A percentile compares a stretch with the other conserved stretches of the same genome.
These are phyloP conservation scores for Cossypha polioptera DNA, from an alignment of 2,797 vertebrate genomes.

Conservation along the genomic window DNA sequence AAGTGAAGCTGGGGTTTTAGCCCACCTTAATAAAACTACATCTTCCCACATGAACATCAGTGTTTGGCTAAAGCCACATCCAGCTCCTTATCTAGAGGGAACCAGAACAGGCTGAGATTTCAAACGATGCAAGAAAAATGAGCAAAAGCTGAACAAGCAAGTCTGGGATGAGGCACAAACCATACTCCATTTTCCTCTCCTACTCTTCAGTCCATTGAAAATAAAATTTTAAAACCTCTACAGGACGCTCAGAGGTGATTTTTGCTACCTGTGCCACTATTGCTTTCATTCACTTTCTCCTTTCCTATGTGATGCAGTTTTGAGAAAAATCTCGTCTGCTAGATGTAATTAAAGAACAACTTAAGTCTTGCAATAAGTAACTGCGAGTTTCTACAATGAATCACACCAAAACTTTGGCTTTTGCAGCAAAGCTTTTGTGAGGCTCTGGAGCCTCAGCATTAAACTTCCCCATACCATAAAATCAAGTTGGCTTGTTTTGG, in stretches of 20 bases:
- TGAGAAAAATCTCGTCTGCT: not conserved
- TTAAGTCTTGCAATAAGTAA: not conserved
- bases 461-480: not conserved
- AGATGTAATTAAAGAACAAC: not conserved
- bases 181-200: not conserved
- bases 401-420: not conserved
- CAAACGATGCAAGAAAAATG: not conserved
- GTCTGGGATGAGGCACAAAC: not conserved
- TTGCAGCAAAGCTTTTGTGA: not conserved
- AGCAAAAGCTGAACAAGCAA: not conserved
- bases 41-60: not conserved
- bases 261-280: not conserved
- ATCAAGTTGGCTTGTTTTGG: not conserved
- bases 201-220: not conserved
- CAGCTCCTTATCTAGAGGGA: not conserved
- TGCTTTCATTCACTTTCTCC: not conserved
- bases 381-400: constrained; percentile 6
- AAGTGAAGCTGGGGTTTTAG: not conserved
- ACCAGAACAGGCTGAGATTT: not conserved
- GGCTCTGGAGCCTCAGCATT: not conserved
- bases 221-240: not conserved
- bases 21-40: not conserved
- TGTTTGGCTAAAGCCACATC: not conserved
- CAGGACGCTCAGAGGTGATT: not conserved
- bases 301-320: not conserved